Conservation (phyloP, 2,888 invertebrate genomes). For the Caenorhabditis panamensis region DNA sequence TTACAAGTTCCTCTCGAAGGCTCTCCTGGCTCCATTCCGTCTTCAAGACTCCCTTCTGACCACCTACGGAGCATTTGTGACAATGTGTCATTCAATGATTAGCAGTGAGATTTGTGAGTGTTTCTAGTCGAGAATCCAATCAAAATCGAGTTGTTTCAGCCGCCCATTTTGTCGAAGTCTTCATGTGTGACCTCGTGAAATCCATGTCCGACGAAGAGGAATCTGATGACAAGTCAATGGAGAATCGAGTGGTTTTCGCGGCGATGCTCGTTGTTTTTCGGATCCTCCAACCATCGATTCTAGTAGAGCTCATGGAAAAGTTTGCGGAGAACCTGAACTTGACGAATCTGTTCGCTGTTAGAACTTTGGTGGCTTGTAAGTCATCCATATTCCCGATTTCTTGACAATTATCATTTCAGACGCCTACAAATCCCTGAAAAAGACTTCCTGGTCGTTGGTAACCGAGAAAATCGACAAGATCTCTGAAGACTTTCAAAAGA, state of each 20-base stretch:
- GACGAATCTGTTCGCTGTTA: conserved; percentile 59
- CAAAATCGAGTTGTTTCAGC: too few relatives aligned
- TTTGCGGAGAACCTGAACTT: conserved; percentile 49
- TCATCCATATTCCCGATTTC: too few relatives aligned
- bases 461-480: conserved; percentile 53
- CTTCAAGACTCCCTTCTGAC: conserved; percentile 67
- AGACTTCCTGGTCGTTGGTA: conserved; percentile 47
- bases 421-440: conserved; percentile 65
- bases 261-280: conserved; percentile 65
- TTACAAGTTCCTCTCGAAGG: conserved; percentile 58
- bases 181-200: conserved; percentile 67
- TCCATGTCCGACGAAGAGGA: conserved; percentile 58
- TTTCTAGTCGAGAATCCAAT: too few relatives aligned
- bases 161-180: conserved; percentile 70
- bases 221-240: conserved; percentile 67
- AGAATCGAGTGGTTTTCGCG: conserved; percentile 68
- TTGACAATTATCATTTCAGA: too few relatives aligned
- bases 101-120: conserved; percentile 71
- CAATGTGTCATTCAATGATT: conserved; percentile 69
- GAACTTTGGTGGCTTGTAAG: conserved; percentile 60
- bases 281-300: conserved; percentile 56
- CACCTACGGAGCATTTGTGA: conserved; percentile 64
- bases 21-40: conserved; percentile 64
- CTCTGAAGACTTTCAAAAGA: conserved; percentile 29
- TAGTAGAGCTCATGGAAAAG: conserved; percentile 63